Evolutionary conservation across 2,888 invertebrate genomes (phyloP), one percentile per base, ranked within the genome.

Genomic region (Sericinus montela): DNA sequence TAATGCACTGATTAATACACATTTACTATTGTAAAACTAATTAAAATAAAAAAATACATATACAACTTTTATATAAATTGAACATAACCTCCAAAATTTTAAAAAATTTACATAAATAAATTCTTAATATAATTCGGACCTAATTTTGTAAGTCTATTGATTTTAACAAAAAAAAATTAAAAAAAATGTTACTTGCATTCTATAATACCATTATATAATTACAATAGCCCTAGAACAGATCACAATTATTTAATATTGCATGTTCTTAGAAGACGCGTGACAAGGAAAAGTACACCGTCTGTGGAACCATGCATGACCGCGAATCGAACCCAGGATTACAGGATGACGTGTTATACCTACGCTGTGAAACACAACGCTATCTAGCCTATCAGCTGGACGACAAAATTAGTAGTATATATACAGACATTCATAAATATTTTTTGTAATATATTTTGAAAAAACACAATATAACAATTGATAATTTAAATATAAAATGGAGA

Each of bases 181-280:
- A 52, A 46, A 57, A 57, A 63, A 62, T 71, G 65, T 71, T 13
- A 65, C 39, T 60, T 32, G 52, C 48, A 52, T 55, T 56, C 61
- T 59, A 1, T 62, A 52, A 52, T 60, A n/a, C n/a, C 69, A 61
- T 29, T 40, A 44, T 53, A 57, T 60, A 72, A 73, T 69, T 6
- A 14, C 66, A 56, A 58, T 50, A 51, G 57, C 56, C 75, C 60
- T 25, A 34, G 29, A 47, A 42, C 57, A 60, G 59, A 68, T 66
- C 52, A 60, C 64, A 67, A 68, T 55, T 69, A 49, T 11, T 70
- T 64, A 47, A 42, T 85, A 47, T 84, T 54, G 85, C 85, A 85
- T 85, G 81, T 71, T 79, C 82, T 84, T 82, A 82, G 82, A 80
- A 83, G 82, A 72, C 63, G 53, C 34, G 66, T 71, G 62, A 59